Evolutionary conservation across 2,888 invertebrate genomes (phyloP).

Genomic region (Charanyca ferruginea): DNA sequence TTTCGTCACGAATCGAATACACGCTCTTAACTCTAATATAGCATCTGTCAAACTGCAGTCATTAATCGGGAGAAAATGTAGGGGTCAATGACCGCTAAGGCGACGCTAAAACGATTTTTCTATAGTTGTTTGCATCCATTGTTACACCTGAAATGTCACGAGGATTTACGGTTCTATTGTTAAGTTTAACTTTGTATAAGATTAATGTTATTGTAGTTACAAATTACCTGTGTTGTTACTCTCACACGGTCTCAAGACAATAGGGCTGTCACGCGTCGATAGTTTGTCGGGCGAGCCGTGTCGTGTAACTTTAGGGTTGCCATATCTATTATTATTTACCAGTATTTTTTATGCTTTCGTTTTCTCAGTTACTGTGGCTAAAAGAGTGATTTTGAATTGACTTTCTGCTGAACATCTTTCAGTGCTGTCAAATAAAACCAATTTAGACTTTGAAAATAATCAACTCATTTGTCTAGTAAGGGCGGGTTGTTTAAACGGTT

Average conservation of each 20-base stretch:
- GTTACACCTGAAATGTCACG: conserved; percentile 9
- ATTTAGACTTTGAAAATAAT: background rate
- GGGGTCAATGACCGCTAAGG: too few species aligned
- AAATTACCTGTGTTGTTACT: conserved; percentile 36
- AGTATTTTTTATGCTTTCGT: background rate
- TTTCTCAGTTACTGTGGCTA: background rate
- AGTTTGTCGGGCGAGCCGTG: conserved; percentile 25
- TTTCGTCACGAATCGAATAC: too few species aligned
- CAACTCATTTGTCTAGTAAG: conserved; percentile 11
- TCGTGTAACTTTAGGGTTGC: conserved; percentile 56
- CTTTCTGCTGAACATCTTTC: background rate
- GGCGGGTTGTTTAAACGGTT: too few species aligned
- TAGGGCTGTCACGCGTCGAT: conserved; percentile 29
- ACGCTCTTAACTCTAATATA: too few species aligned
- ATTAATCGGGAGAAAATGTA: too few species aligned
- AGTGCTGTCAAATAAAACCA: background rate
- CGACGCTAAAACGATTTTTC: too few species aligned
- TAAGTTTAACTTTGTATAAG: conserved; percentile 20
- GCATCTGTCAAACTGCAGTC: too few species aligned
- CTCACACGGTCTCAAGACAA: conserved; percentile 45
- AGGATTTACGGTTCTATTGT: conserved; percentile 31
- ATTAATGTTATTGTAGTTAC: conserved; percentile 39
- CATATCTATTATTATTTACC: conserved; percentile 36
- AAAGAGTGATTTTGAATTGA: background rate
- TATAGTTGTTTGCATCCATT: too few species aligned